Evolutionary conservation across 92 coral and sea anemone genomes (phyloP), one percentile per base, ranked within the genome.

Genomic region (Ricordea florida): DNA sequence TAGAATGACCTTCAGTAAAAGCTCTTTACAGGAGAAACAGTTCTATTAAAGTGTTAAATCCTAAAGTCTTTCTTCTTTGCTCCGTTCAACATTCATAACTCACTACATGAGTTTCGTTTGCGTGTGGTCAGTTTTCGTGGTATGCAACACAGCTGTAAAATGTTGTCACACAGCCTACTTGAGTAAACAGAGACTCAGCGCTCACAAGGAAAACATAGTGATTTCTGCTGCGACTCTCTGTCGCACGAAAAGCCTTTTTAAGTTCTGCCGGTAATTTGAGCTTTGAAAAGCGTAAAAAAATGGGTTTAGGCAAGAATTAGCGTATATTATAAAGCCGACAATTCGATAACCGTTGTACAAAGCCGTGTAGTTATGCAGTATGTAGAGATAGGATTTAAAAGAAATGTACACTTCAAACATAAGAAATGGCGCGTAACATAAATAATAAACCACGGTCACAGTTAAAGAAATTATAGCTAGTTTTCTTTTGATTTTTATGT

Each of bases 271-370:
- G 45, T 56, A 72, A 56, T 30, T 44, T n/a, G 79, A 72, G 57
- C 79, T 72, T 37, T 72, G 79, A 43, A 72, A 72, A 9, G 55
- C 69, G 28, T 72, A 72, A 33, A 72, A 29, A 58, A 72, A 72
- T 11, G 79, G 69, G 40, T 72, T 72, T 36, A 72, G 41, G 21
- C 56, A 41, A 11, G 79, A 72, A 43, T 72, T 57, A 28, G 53
- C 46, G 21, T 72, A 72, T 62, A 72, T 72, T 10, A 42, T 30
- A 40, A 72, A 72, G 16, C 66, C 68, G 10, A 72, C 41, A 30
- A 72, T 17, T 31, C 79, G 53, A 34, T 72, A 72, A 16, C 29
- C 57, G 6, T 56, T 72, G 20, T 72, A 72, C 22, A 72, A 21
- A 2, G 7, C 46, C 42, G 55, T 67, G 69, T 72, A 72, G 16